phyloP scores from a whole-genome alignment of 2,888 invertebrate genomes.

The Arrhopalites spinosus region DNA sequence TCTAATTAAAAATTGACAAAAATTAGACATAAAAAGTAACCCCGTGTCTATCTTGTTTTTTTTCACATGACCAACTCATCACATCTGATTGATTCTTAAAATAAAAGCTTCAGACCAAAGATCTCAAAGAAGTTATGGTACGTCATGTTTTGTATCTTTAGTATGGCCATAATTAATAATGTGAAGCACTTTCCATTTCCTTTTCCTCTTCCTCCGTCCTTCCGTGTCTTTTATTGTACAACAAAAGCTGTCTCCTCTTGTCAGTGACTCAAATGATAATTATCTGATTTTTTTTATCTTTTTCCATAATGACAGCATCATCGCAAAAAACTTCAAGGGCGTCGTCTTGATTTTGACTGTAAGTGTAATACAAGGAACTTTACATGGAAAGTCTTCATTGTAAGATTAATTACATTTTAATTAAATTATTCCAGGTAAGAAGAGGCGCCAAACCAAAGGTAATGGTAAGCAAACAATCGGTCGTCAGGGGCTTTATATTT shows the following conservation, averaged over 20 bases:
- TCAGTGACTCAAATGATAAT: background rate
- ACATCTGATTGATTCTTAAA: too few relatives aligned
- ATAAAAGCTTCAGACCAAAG: too few relatives aligned
- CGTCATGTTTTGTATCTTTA: conserved; percentile 57
- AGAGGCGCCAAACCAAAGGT: conserved; percentile 96
- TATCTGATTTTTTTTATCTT: background rate
- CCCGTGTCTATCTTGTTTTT: too few relatives aligned
- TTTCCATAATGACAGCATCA: conserved; percentile 75
- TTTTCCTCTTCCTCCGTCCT: too few relatives aligned
- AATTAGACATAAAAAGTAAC: too few relatives aligned
- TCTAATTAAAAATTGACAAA: too few relatives aligned
- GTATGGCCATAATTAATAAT: background rate
- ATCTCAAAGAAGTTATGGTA: conserved; percentile 99
- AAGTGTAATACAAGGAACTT: conserved; percentile 80
- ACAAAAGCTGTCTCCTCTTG: background rate
- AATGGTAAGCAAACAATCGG: conserved; percentile 55
- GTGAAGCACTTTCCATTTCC: too few relatives aligned
- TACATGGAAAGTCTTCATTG: too few relatives aligned
- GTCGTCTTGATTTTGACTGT: conserved; percentile 97
- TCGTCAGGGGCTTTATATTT: background rate
- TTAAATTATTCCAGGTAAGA: too few relatives aligned
- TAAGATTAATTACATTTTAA: too few relatives aligned
- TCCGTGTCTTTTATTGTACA: background rate
- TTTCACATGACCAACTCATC: too few relatives aligned
- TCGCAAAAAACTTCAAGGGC: conserved; percentile 97